A percentile compares a stretch with the other conserved stretches of the same genome.
Evolutionary conservation across 2,113 vertebrate species (phyloP).

Genomic region (Pluvianellus socialis): DNA sequence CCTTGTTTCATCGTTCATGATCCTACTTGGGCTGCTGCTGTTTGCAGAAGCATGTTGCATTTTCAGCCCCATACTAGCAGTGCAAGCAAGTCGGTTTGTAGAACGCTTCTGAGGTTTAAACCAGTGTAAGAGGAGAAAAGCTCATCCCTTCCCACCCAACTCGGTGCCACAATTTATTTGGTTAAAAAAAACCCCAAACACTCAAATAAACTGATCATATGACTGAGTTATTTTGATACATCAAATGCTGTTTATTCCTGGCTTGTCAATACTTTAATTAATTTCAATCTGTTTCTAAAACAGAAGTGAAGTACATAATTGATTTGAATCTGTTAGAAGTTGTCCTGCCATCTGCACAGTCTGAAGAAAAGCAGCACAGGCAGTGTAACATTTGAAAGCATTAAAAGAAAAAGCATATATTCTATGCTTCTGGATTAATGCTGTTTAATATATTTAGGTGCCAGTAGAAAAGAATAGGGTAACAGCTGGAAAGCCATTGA

Average conservation of each 20-base stretch:
- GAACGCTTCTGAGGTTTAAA: neutral
- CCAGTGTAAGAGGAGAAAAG: neutral
- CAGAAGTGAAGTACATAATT: slow-evolving; percentile 16
- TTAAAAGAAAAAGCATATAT: neutral
- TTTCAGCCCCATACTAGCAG: neutral
- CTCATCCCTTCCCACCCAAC: neutral
- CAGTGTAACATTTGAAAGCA: neutral
- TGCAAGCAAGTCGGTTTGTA: neutral
- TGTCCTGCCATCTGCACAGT: slow-evolving; percentile 46
- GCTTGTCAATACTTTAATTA: slow-evolving; percentile 42
- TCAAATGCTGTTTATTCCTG: slow-evolving; percentile 16
- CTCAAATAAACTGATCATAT: neutral
- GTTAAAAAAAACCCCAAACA: neutral
- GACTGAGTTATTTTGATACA: neutral
- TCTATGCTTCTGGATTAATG: neutral
- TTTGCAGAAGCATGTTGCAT: rapidly evolving
- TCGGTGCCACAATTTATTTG: rapidly evolving
- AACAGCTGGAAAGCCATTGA: slow-evolving; percentile 14
- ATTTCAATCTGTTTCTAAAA: slow-evolving; percentile 44
- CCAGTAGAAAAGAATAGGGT: neutral
- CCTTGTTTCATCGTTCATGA: neutral
- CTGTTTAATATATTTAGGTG: slow-evolving; percentile 18
- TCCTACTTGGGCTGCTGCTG: neutral
- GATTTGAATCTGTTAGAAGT: neutral
- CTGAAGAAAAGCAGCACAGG: neutral